phyloP scores from a whole-genome alignment of 2,888 invertebrate species.

The Drosophila infuscata region DNA sequence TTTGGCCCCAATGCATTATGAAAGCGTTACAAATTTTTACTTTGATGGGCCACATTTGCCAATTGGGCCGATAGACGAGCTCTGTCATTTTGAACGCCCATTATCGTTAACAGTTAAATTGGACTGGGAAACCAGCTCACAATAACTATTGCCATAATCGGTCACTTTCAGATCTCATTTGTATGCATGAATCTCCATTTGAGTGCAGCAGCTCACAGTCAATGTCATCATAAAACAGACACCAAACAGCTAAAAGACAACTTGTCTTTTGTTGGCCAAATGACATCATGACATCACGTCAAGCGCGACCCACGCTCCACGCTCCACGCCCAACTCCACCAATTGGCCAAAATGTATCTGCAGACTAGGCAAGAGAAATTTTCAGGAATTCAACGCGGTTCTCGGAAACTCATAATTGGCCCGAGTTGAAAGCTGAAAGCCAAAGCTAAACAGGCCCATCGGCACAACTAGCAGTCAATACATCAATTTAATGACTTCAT shows the following conservation, averaged over 20 bases:
- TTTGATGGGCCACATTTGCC: slow-evolving; percentile 36
- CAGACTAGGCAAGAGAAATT: slow-evolving; percentile 43
- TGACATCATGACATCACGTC: slow-evolving; percentile 56
- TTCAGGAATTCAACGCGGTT: slow-evolving; percentile 46
- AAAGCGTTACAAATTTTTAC: slow-evolving; percentile 70
- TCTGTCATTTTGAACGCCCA: slow-evolving; percentile 30
- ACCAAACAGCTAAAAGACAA: neutral
- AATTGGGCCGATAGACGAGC: slow-evolving; percentile 27
- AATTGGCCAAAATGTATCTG: slow-evolving; percentile 14
- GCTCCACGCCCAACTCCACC: slow-evolving; percentile 27
- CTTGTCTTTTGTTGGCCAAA: slow-evolving; percentile 23
- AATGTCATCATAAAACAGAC: slow-evolving; percentile 35
- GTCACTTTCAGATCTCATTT: slow-evolving; percentile 38
- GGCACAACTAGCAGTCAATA: slow-evolving; percentile 65
- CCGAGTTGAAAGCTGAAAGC: slow-evolving; percentile 50
- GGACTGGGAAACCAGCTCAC: slow-evolving; percentile 24
- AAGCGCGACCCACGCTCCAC: no score
- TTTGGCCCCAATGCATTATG: slow-evolving; percentile 55
- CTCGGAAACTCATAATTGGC: slow-evolving; percentile 78
- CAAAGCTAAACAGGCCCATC: slow-evolving; percentile 35
- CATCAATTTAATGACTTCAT: slow-evolving; percentile 83
- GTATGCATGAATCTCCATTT: slow-evolving; percentile 41
- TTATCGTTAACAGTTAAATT: slow-evolving; percentile 40
- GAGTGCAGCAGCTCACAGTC: slow-evolving; percentile 36
- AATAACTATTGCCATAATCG: slow-evolving; percentile 39